These are phyloP conservation scores for Engraulis encrasicolus DNA, from an alignment of 2,113 vertebrate genomes.

Conservation along the genomic window DNA sequence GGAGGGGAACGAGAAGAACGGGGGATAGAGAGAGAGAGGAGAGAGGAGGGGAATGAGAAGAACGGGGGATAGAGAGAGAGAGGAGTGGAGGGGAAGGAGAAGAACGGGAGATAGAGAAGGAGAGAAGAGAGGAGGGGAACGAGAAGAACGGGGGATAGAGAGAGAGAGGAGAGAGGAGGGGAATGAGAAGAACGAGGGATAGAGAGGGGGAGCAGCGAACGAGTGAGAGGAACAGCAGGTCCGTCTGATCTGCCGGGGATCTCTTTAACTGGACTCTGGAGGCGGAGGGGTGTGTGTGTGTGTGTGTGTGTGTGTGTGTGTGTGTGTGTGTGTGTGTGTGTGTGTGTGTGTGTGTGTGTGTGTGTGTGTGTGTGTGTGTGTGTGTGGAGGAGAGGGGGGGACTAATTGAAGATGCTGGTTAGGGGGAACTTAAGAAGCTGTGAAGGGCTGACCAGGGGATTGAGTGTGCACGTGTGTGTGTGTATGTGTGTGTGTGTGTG, in stretches of 20 bases:
- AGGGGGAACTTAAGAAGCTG: slow-evolving; percentile 31
- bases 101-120: not conserved
- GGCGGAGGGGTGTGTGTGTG: no score
- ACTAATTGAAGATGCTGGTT: slow-evolving; percentile 43
- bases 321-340: no score
- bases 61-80: no score
- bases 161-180: slow-evolving; percentile 23
- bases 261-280: slow-evolving; percentile 42
- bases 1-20: slow-evolving; percentile 19
- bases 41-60: slow-evolving; percentile 24
- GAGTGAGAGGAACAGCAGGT: slow-evolving; percentile 19
- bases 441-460: not conserved
- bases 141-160: not conserved
- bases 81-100: slow-evolving; percentile 25
- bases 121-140: slow-evolving; percentile 34
- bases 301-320: no score
- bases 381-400: no score
- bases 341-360: no score
- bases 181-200: slow-evolving; percentile 14
- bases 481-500: slow-evolving; percentile 10
- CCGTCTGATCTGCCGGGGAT: slow-evolving; percentile 42
- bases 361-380: no score
- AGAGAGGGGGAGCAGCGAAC: not conserved
- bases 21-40: no score
- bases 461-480: not conserved